Percentiles rank a stretch among this genome's conserved stretches.
Conservation (phyloP, 2,797 vertebrate species). For the Simalia tracyae region DNA sequence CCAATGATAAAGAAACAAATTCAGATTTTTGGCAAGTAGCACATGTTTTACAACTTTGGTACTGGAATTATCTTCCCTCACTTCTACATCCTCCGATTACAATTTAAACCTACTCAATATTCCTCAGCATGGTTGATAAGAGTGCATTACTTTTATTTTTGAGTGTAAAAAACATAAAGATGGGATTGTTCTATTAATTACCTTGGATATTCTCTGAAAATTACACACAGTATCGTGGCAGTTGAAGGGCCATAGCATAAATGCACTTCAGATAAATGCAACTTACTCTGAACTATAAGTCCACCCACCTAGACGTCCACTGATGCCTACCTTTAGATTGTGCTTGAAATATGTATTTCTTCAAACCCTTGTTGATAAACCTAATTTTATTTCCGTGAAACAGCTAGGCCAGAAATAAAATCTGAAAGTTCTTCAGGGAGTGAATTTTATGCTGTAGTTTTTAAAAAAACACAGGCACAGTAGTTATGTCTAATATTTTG, state of each 20-base stretch:
- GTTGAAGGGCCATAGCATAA: neutral
- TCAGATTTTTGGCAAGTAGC: neutral
- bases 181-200: neutral
- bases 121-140: neutral
- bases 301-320: too few relatives aligned
- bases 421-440: neutral
- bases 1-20: neutral
- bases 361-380: too few relatives aligned
- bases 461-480: neutral
- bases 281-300: too few relatives aligned
- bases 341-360: too few relatives aligned
- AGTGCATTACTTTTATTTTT: neutral
- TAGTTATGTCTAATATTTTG: neutral
- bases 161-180: neutral
- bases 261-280: too few relatives aligned
- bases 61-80: neutral
- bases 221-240: neutral
- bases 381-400: too few relatives aligned
- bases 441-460: neutral
- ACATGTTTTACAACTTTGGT: neutral
- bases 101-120: neutral
- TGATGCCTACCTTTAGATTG: too few relatives aligned
- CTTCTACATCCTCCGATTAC: neutral
- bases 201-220: neutral
- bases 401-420: too few relatives aligned